These are phyloP conservation scores for Periophthalmus modestus DNA, from an alignment of 2,113 vertebrate genomes.

Conservation along the genomic window DNA sequence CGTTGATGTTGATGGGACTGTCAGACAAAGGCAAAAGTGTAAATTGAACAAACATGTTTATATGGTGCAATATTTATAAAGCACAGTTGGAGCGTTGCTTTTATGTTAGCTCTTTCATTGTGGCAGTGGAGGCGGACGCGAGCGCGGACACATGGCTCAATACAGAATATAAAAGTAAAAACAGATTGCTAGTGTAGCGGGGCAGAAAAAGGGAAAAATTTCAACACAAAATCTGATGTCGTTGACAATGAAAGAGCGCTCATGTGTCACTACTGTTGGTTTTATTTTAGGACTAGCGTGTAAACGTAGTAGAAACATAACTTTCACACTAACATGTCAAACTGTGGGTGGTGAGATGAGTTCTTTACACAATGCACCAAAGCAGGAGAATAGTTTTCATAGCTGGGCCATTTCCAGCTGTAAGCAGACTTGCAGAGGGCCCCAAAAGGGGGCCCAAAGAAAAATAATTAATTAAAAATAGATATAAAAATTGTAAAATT, in stretches of 20 bases:
- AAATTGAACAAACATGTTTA: conserved; percentile 63
- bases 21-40: conserved; percentile 58
- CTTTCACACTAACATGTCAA: conserved; percentile 1
- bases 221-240: conserved; percentile 8
- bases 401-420: neutral
- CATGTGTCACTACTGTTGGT: neutral
- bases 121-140: neutral
- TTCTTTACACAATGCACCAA: neutral
- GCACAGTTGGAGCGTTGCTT: conserved; percentile 36
- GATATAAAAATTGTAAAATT: neutral
- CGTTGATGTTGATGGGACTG: conserved; percentile 57
- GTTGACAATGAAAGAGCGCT: conserved; percentile 17
- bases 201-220: conserved; percentile 6
- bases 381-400: neutral
- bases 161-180: conserved; percentile 7
- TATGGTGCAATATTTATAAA: conserved; percentile 67
- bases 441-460: too few species aligned
- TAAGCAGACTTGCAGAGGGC: neutral
- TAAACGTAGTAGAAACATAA: neutral
- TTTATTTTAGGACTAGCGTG: conserved; percentile 11
- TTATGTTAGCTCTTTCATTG: conserved; percentile 40
- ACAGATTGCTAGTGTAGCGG: neutral
- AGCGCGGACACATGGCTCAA: conserved; percentile 37
- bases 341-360: neutral
- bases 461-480: too few species aligned